Percentiles rank a stretch among this genome's conserved stretches.
Evolutionary conservation across 2,113 vertebrate genomes (phyloP).

Genomic region (Excalfactoria chinensis): DNA sequence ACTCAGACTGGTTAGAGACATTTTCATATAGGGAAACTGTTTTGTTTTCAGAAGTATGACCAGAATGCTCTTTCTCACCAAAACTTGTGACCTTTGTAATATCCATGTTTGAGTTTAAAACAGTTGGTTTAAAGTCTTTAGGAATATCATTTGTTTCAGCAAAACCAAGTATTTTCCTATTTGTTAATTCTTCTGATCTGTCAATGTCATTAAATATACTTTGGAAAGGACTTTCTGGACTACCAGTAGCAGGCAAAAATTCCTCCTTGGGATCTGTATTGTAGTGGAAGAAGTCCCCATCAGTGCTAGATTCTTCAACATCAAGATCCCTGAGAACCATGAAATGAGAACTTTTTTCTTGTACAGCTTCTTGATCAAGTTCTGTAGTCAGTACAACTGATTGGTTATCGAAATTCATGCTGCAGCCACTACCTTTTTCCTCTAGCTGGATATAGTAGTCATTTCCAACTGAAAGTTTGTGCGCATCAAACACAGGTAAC

Average conservation of each 20-base stretch:
- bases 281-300: constrained; percentile 88
- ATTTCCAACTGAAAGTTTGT: constrained; percentile 89
- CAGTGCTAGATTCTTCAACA: constrained; percentile 88
- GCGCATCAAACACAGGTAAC: constrained; percentile 91
- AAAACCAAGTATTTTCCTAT: constrained; percentile 80
- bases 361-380: constrained; percentile 72
- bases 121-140: constrained; percentile 51
- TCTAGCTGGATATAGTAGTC: constrained; percentile 97
- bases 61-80: constrained; percentile 50
- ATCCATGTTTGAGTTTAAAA: constrained; percentile 39
- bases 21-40: constrained; percentile 49
- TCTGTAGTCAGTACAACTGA: constrained; percentile 72
- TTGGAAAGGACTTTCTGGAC: constrained; percentile 88
- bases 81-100: not conserved
- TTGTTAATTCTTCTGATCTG: constrained; percentile 76
- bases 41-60: constrained; percentile 61
- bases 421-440: constrained; percentile 85
- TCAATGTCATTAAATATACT: constrained; percentile 84
- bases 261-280: constrained; percentile 87
- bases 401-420: constrained; percentile 75
- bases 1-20: constrained; percentile 58
- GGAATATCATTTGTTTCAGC: constrained; percentile 79
- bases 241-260: constrained; percentile 70
- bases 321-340: constrained; percentile 83
- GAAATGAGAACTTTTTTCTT: constrained; percentile 72